Base-by-base conservation (phyloP, 2,797 vertebrate species). In the Huso huso region DNA sequence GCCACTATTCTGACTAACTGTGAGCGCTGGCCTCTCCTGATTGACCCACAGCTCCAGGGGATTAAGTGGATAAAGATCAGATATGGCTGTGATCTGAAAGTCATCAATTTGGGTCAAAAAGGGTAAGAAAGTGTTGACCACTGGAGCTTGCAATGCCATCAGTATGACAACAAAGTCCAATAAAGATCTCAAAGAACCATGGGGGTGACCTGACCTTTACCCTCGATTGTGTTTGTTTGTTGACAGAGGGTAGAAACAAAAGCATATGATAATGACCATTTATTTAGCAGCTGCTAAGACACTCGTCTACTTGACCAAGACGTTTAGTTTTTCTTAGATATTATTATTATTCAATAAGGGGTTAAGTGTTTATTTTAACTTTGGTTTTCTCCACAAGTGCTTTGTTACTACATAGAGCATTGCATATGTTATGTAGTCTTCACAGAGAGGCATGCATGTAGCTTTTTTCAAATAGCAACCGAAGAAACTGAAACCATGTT, bases 41-140 rank as follows among this genome's bases (percentile, higher is more conserved):
- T 90, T 69, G 92, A 88, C 77, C 84, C 88, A 57, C 88, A 90
- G 78, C 82, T 83, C 5, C 86, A 87, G 74, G 86, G 89, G 69
- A 87, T 91, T 74, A 93, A 89, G 74, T 86, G 89, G 87, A 79
- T 93, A 78, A 91, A 92, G 84, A 86, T 83, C 77, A 88, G 85
- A 78, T 81, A 79, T 67, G 79, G 85, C 61, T 84, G 71, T 77
- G 61, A 73, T 77, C 82, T 92, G 61, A 82, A 88, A 81, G 86
- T 90, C 70, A 76, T 83, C 79, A 88, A 69, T 77, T 81, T 92
- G 6, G 87, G 81, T 8, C 81, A 90, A 80, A 93, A 82, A 79
- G 86, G 82, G 87, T 90, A 76, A 86, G 86, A 55, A 15, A 8
- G 50, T 8, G 48, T 65, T 57, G 58, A 15, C 65, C 50, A 55